Percentiles rank a stretch among this genome's conserved stretches.
These are phyloP conservation scores for Tiliacea aurago DNA, from an alignment of 2,888 invertebrate species.

Conservation along the genomic window DNA sequence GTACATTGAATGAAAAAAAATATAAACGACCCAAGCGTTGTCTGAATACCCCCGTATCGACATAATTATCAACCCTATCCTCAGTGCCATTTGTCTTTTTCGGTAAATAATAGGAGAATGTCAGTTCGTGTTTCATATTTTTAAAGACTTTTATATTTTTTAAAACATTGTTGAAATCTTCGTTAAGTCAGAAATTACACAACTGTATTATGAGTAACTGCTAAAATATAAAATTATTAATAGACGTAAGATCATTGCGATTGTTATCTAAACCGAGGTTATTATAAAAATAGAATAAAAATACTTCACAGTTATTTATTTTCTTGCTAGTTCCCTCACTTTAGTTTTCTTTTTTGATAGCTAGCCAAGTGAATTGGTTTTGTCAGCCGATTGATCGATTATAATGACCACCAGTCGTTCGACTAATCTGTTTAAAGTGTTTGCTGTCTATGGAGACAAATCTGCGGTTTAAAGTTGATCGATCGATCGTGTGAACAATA, in stretches of 20 bases:
- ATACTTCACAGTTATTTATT: slow-evolving; percentile 16
- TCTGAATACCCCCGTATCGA: no score
- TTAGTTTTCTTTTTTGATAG: slow-evolving; percentile 26
- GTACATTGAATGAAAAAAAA: no score
- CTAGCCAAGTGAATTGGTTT: slow-evolving; percentile 36
- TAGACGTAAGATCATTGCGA: slow-evolving; percentile 28
- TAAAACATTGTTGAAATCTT: slow-evolving; percentile 13
- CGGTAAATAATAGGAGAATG: not conserved
- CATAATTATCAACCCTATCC: not conserved
- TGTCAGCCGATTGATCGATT: slow-evolving; percentile 46
- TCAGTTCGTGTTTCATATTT: not conserved
- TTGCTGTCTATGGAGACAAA: slow-evolving; percentile 46
- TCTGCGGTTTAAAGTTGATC: slow-evolving; percentile 11
- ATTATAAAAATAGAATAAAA: slow-evolving; percentile 27
- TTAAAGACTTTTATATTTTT: not conserved
- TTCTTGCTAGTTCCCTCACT: slow-evolving; percentile 25
- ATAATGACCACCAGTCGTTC: slow-evolving; percentile 3
- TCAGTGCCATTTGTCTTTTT: not conserved
- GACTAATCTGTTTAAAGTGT: slow-evolving; percentile 29
- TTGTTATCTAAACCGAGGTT: slow-evolving; percentile 46
- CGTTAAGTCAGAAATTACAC: slow-evolving; percentile 23
- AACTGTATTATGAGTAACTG: slow-evolving; percentile 14
- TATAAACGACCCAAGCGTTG: not conserved
- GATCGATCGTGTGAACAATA: slow-evolving; percentile 40
- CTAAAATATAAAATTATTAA: slow-evolving; percentile 36